Evolutionary conservation across 2,888 invertebrate genomes (phyloP), one percentile per base, ranked within the genome.

Genomic region (Saturnia japonica): DNA sequence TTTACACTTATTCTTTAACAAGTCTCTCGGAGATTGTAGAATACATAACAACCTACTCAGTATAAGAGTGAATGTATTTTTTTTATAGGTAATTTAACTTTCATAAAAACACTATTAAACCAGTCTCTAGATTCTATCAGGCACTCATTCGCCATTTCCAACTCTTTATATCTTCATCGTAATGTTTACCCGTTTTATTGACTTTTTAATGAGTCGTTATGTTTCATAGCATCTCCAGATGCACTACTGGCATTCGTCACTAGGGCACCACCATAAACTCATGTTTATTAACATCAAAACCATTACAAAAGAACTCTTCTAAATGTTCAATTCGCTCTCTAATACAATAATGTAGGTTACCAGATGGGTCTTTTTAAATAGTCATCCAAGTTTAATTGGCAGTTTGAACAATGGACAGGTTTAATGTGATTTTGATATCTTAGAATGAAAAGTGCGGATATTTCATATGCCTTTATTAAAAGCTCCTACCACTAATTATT

Each of bases 211-310:
- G 68, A 54, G 9, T 72, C 47, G 73, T 81, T 75, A 81, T 73
- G 25, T 74, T 82, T 82, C 62, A 83, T 77, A 68, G 76, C 76
- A 71, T 70, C 74, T 72, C 77, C 78, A 81, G 80, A 83, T 76
- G 74, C 40, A 34, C 64, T 40, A 64, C 64, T 54, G 25, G 67
- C 75, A 73, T 72, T 74, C 72, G 70, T 68, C 68, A 73, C 72
- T 73, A 75, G 74, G 60, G 54, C 71, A 73, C 73, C 68, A 71
- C 71, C 74, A 77, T 81, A 78, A 78, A 75, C 8, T 19, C 62
- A n/a, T 68, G 71, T 79, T 80, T 78, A 79, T 77, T 77, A 73
- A 76, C 79, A 71, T 75, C 69, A 74, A 75, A 74, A 28, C 54
- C 70, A 67, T 6, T 57, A 28, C 25, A 42, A 54, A 67, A 42